Evolutionary conservation across 1,140 invertebrate genomes (phyloP).

Genomic region (Harlomillsia oculata): DNA sequence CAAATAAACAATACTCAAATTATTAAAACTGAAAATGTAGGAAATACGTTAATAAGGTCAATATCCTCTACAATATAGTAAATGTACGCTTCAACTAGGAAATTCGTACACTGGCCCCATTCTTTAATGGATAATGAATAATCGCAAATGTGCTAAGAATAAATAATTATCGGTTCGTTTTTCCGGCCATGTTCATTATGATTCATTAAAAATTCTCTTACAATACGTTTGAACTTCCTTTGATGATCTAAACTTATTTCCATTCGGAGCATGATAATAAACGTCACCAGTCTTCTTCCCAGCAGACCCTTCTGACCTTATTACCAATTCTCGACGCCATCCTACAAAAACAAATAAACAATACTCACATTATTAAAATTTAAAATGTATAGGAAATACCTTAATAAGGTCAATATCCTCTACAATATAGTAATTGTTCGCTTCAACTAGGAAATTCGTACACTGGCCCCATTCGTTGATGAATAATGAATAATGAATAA

Average conservation of each 20-base stretch:
- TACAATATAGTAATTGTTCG: not conserved
- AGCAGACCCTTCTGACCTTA: not conserved
- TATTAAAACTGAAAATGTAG: not conserved
- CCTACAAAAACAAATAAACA: constrained; percentile 2
- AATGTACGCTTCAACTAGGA: not conserved
- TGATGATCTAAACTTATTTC: constrained; percentile 30
- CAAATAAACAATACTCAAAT: not conserved
- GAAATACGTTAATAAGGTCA: not conserved
- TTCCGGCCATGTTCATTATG: not conserved
- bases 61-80: not conserved
- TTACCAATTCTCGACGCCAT: constrained; percentile 28
- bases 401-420: not conserved
- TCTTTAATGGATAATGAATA: not conserved
- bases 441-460: not conserved
- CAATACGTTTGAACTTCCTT: constrained; percentile 28
- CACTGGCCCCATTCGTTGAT: not conserved
- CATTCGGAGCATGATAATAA: constrained; percentile 26
- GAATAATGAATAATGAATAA: not conserved
- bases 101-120: not conserved
- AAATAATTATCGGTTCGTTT: not conserved
- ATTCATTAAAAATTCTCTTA: too few species aligned
- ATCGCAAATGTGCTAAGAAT: not conserved
- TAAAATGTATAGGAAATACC: not conserved
- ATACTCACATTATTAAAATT: not conserved
- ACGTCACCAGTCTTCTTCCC: constrained; percentile 22